Base-by-base conservation (phyloP, 2,888 invertebrate species). In the Octonoba sinensis region DNA sequence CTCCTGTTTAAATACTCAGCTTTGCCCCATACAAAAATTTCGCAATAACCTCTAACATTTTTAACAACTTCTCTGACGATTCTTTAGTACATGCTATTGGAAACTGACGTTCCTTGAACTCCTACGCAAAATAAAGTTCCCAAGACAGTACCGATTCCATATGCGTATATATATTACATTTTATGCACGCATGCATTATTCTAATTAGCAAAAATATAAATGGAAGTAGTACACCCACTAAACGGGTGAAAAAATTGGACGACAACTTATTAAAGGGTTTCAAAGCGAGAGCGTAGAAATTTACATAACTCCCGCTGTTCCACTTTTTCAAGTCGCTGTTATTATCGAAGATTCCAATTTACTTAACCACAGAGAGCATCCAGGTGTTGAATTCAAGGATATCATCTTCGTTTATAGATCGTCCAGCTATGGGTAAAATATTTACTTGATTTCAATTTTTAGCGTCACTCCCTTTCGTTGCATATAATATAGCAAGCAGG, bases 361-460 rank as follows among this genome's bases (percentile, higher is more conserved):
- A 71, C 60, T 59, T 60, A 24, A 51, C 36, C 71, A 49, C 18
- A n/a, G 13, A 4, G 12, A 60, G 16, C 15, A 15, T 46, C 69
- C 76, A 76, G 76, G 76, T 77, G 70, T 77, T 77, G 18, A 27
- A 24, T 56, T 70, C 70, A 77, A 77, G 77, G 70, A 64, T 70
- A 70, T 11, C 44, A 49, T 24, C 13, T 36, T 47, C 13, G 36
- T 62, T 62, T 24, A 11, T 24, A 16, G 47, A 59, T 15, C 20
- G 64, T 77, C 56, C 49, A 24, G 24, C 36, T 27, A 47, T 64
- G 54, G 57, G 77, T 65, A 56, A 77, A 47, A 64, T 77, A 64
- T 77, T 70, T 44, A 60, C 36, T 27, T 62, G 64, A 44, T 47
- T 56, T 47, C 47, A 70, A 69, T 67, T 69, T 76, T 51, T 69